A percentile compares a stretch with the other conserved stretches of the same genome.
phyloP scores from a whole-genome alignment of 1,140 invertebrate species.

The Nephila pilipes region DNA sequence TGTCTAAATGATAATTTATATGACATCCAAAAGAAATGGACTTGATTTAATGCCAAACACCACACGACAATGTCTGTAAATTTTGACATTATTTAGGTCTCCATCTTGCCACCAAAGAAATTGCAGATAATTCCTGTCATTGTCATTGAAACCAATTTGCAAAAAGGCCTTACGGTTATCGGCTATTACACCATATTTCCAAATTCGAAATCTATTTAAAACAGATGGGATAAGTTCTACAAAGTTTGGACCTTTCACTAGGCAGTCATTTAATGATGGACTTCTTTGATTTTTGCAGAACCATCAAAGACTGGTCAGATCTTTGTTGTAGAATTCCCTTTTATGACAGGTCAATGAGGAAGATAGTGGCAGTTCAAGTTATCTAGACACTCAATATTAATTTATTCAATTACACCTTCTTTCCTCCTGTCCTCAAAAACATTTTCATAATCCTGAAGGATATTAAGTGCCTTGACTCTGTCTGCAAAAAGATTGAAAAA shows the following conservation, averaged over 20 bases:
- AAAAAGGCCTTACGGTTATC: slow-evolving; percentile 38
- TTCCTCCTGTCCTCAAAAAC: background rate
- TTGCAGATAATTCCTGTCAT: background rate
- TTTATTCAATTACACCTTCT: background rate
- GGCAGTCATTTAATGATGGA: slow-evolving; percentile 74
- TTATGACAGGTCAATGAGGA: too few species aligned
- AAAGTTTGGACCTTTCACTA: slow-evolving; percentile 68
- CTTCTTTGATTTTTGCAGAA: slow-evolving; percentile 73
- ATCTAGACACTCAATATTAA: background rate
- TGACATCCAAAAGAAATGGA: slow-evolving; percentile 22
- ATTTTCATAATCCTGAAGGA: background rate
- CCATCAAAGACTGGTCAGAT: slow-evolving; percentile 78
- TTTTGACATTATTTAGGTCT: slow-evolving; percentile 5
- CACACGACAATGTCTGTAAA: background rate
- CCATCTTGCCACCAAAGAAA: slow-evolving; percentile 10
- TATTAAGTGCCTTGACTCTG: background rate
- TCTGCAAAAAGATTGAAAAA: background rate
- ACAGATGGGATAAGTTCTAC: slow-evolving; percentile 23
- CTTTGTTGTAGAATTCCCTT: slow-evolving; percentile 75
- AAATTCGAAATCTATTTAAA: slow-evolving; percentile 9
- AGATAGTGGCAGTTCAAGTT: background rate
- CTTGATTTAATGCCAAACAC: slow-evolving; percentile 45
- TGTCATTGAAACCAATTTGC: background rate
- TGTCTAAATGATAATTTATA: background rate
- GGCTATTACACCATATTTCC: background rate